Evolutionary conservation across 2,113 vertebrate genomes (phyloP).

Genomic region (Hippocampus comes): DNA sequence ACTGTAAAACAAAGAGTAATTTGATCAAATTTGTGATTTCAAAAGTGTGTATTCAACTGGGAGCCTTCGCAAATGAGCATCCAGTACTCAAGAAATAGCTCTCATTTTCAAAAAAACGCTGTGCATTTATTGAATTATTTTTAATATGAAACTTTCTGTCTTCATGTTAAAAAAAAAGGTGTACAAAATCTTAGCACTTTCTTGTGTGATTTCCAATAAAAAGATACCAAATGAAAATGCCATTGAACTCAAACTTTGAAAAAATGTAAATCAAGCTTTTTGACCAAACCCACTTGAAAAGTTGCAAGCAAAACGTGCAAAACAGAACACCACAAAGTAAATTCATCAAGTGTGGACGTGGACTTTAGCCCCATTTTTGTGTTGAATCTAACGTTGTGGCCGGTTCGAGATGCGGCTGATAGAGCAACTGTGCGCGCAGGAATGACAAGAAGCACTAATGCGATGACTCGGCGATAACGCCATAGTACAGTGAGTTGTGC

Average conservation of each 20-base stretch:
- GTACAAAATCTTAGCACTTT: not conserved
- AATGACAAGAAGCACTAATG: conserved; percentile 41
- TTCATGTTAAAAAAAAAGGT: too few relatives aligned
- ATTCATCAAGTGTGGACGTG: not conserved
- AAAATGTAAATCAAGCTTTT: too few relatives aligned
- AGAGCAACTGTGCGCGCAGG: conserved; percentile 27
- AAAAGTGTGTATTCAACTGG: not conserved
- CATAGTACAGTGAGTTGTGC: not conserved
- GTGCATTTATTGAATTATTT: too few relatives aligned
- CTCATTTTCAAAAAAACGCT: too few relatives aligned
- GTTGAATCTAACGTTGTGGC: too few relatives aligned
- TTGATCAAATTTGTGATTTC: too few relatives aligned
- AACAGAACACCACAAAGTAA: not conserved
- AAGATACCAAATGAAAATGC: too few relatives aligned
- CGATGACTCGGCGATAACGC: conserved; percentile 36
- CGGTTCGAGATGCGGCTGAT: not conserved
- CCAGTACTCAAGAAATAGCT: not conserved
- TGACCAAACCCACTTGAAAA: too few relatives aligned
- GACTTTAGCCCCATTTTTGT: not conserved
- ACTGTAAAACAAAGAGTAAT: not conserved
- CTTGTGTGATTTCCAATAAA: not conserved
- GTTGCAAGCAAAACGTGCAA: not conserved
- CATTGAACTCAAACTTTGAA: too few relatives aligned
- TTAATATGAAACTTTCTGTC: too few relatives aligned
- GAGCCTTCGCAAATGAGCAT: not conserved